Evolutionary conservation across 2,797 vertebrate genomes (phyloP).

Genomic region (Poecilia wingei): DNA sequence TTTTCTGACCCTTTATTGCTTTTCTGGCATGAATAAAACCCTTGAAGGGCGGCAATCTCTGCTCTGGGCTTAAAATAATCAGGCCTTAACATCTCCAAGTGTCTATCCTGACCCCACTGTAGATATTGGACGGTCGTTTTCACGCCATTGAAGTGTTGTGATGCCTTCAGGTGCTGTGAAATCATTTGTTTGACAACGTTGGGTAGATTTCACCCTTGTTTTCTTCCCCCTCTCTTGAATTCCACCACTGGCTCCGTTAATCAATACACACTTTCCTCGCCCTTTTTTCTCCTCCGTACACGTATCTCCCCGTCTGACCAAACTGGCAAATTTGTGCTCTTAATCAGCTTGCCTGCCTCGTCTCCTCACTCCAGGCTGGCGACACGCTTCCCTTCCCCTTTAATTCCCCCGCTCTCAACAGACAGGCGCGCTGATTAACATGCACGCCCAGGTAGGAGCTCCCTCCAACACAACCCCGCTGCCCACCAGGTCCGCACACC

Average conservation of each 20-base stretch:
- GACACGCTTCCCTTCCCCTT: conserved; percentile 74
- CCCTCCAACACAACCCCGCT: conserved; percentile 66
- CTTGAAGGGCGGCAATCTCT: conserved; percentile 19
- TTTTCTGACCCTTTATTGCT: not conserved
- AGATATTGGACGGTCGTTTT: conserved; percentile 8
- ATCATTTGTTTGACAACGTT: conserved; percentile 42
- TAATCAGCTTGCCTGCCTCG: conserved; percentile 74
- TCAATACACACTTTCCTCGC: conserved; percentile 63
- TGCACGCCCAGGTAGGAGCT: conserved; percentile 76
- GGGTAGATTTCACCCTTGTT: conserved; percentile 39
- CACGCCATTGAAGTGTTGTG: conserved; percentile 37
- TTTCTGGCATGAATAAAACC: not conserved
- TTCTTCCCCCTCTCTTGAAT: not conserved
- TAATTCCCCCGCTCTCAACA: conserved; percentile 71
- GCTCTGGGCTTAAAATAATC: conserved; percentile 19
- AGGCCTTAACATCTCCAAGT: conserved; percentile 50
- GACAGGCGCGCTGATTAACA: conserved; percentile 75
- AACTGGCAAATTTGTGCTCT: conserved; percentile 71
- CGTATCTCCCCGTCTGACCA: conserved; percentile 56
- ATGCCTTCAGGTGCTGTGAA: conserved; percentile 51
- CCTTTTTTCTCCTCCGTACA: conserved; percentile 58
- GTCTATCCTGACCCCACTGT: conserved; percentile 19
- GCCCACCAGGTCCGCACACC: conserved; percentile 66
- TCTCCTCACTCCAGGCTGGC: conserved; percentile 69
- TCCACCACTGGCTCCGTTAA: conserved; percentile 54